Evolutionary conservation across 2,797 vertebrate species (phyloP), one percentile per base, ranked within the genome.

Genomic region (Orientallactaga sibirica): DNA sequence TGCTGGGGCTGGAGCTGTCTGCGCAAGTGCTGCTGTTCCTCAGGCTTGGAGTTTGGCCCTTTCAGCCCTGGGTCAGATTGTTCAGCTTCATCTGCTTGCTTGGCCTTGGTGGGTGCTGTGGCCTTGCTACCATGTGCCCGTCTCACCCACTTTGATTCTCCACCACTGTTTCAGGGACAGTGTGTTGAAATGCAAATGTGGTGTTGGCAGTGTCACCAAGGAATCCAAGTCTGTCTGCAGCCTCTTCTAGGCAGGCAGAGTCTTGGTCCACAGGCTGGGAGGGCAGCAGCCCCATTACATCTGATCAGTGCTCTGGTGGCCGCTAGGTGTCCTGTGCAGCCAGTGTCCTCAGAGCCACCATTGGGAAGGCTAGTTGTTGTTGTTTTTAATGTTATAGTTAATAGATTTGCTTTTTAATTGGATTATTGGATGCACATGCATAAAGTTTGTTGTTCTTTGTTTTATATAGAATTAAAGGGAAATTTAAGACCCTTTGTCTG

Each of bases 381-480:
- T 83, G 6, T 58, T 14, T 58, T 58, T 16, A 83, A 29, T 27
- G 24, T 9, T 71, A 0, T 10, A 48, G 58, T 78, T 66, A 37
- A 37, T 73, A 64, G 58, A 80, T 94, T 94, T 81, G 37, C 74
- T 84, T 88, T 95, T 92, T 77, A 79, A 68, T 52, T 75, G 62
- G 76, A 80, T 86, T 86, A 74, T 78, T 73, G 87, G 86, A 94
- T 48, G 83, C 91, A 70, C 93, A 66, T 48, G 14, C n/a, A 7
- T 70, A 74, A 71, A 86, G 48, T 95, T 88, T 85, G 74, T 48
- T 68, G 15, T 71, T 86, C 90, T 95, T 95, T 88, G 58, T 77
- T 87, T 71, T 74, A 48, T 41, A 75, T 24, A 75, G 68, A 96
- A 71, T 93, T 95, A 62, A 84, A 86, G 55, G 75, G 79, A 64